Evolutionary conservation across 1,140 invertebrate species (phyloP).

Genomic region (Lethocerus indicus): DNA sequence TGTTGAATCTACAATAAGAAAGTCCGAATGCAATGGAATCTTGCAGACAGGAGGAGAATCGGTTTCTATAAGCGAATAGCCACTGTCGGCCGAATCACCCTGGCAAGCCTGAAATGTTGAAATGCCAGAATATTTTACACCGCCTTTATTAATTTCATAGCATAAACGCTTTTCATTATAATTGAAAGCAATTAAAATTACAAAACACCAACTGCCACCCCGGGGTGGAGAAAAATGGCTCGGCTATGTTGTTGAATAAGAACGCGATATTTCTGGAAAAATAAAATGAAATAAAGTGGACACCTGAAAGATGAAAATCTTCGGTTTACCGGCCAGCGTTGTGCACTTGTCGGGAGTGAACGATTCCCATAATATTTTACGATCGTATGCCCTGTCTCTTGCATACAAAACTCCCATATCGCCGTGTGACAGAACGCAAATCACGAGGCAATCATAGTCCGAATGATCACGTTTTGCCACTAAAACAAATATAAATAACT

Average conservation of each 20-base stretch:
- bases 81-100: conserved; percentile 66
- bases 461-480: conserved; percentile 53
- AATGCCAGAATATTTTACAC: too few species aligned
- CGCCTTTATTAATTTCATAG: too few species aligned
- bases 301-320: conserved; percentile 73
- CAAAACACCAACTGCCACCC: too few species aligned
- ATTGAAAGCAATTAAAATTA: too few species aligned
- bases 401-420: conserved; percentile 76
- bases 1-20: conserved; percentile 86
- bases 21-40: conserved; percentile 86
- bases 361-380: conserved; percentile 60
- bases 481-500: too few species aligned
- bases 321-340: conserved; percentile 78
- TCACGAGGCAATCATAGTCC: conserved; percentile 57
- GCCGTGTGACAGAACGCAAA: conserved; percentile 77
- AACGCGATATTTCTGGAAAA: too few species aligned
- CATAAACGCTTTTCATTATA: too few species aligned
- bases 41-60: conserved; percentile 54
- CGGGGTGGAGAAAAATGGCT: too few species aligned
- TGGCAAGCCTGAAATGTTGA: conserved; percentile 72
- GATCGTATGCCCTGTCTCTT: conserved; percentile 67
- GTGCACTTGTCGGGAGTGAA: conserved; percentile 79
- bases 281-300: conserved; percentile 1
- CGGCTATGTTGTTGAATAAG: too few species aligned
- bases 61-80: conserved; percentile 46